Conservation (phyloP, 1,140 invertebrate genomes). For the Hypsibius dujardini region DNA sequence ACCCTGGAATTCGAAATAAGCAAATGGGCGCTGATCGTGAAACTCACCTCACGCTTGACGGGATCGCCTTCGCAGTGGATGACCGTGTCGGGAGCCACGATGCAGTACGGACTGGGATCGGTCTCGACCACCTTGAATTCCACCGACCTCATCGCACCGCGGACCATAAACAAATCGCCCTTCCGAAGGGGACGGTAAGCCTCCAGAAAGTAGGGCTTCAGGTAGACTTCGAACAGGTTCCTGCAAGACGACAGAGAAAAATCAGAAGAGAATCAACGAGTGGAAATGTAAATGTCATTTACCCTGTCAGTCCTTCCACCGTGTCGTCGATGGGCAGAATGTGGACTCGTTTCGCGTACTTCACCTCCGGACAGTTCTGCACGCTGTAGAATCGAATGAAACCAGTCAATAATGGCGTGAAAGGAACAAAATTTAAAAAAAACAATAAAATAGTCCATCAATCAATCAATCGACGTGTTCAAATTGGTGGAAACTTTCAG, state of each 20-base stretch:
- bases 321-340: conserved; percentile 98
- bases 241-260: conserved; percentile 33
- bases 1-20: too few species aligned
- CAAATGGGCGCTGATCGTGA: conserved; percentile 3
- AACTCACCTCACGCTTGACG: conserved; percentile 74
- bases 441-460: background rate
- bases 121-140: conserved; percentile 99
- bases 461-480: conserved; percentile 17
- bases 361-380: conserved; percentile 78
- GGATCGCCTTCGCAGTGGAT: conserved; percentile 98
- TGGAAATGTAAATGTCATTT: conserved; percentile 30
- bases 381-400: conserved; percentile 32
- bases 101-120: conserved; percentile 90
- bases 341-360: conserved; percentile 94
- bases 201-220: conserved; percentile 98
- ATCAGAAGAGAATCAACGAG: conserved; percentile 11
- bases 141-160: conserved; percentile 92
- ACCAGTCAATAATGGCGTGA: too few species aligned
- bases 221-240: conserved; percentile 91
- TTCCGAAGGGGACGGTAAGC: conserved; percentile 97
- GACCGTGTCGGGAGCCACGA: conserved; percentile 94
- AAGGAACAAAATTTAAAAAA: conserved; percentile 18
- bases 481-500: conserved; percentile 32
- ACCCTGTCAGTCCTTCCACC: conserved; percentile 92
- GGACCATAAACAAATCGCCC: conserved; percentile 90